Evolutionary conservation across 2,113 vertebrate species (phyloP).

Genomic region (Mellivora capensis): DNA sequence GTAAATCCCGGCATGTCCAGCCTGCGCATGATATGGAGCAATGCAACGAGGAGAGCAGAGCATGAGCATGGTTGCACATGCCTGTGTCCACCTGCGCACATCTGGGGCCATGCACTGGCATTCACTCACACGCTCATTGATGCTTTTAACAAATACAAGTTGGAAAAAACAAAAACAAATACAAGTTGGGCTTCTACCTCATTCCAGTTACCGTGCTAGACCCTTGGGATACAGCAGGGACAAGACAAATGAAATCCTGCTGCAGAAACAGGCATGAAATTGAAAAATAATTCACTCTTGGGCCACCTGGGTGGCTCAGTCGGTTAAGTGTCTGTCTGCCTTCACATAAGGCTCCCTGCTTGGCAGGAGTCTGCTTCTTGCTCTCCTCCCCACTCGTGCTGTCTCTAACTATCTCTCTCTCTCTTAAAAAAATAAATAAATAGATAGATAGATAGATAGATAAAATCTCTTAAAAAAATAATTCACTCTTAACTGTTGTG

Average conservation of each 20-base stretch:
- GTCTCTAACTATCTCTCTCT: too few relatives aligned
- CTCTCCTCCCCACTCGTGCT: too few relatives aligned
- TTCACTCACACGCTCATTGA: background rate
- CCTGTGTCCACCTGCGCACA: background rate
- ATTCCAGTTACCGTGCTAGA: background rate
- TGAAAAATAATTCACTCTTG: background rate
- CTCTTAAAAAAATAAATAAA: too few relatives aligned
- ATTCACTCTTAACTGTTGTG: background rate
- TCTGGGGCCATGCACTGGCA: accelerated
- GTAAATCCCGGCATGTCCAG: background rate
- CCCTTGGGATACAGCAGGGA: background rate
- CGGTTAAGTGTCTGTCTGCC: too few relatives aligned
- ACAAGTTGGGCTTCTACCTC: background rate
- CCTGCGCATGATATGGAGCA: background rate
- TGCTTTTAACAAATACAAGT: background rate
- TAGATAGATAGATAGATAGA: background rate
- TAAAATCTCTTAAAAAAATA: background rate
- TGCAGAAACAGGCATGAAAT: background rate
- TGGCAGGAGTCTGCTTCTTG: too few relatives aligned
- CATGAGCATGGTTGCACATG: accelerated
- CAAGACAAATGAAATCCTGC: background rate
- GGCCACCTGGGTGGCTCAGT: too few relatives aligned
- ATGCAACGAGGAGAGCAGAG: background rate
- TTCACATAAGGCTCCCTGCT: too few relatives aligned
- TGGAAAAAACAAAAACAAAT: background rate